Evolutionary conservation across 2,888 invertebrate species (phyloP).

Genomic region (Caenorhabditis sulstoni): DNA sequence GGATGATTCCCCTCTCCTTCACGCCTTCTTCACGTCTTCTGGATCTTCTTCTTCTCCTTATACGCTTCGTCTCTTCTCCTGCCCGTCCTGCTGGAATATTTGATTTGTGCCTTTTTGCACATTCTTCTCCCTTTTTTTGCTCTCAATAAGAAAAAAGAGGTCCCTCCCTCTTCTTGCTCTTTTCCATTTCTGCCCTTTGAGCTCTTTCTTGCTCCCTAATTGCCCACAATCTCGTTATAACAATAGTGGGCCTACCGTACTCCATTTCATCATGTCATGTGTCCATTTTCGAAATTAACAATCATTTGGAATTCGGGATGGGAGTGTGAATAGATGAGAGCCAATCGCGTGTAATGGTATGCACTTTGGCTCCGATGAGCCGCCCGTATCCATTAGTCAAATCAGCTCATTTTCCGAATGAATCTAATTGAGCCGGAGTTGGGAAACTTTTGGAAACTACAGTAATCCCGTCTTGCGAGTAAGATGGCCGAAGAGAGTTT

Average conservation of each 20-base stretch:
- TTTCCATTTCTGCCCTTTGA: slow-evolving; percentile 4
- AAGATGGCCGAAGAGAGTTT: too few species aligned
- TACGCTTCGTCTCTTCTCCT: slow-evolving; percentile 1
- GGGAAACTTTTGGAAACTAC: too few species aligned
- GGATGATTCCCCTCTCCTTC: slow-evolving; percentile 9
- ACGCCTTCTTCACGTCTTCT: not conserved
- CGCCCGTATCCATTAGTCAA: too few species aligned
- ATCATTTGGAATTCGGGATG: not conserved
- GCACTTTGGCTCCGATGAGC: slow-evolving; percentile 25
- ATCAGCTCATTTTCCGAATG: not conserved
- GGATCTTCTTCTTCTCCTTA: slow-evolving; percentile 16
- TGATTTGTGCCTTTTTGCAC: slow-evolving; percentile 54
- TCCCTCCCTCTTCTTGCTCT: not conserved
- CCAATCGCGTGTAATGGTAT: slow-evolving; percentile 43
- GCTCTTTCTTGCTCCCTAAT: slow-evolving; percentile 8
- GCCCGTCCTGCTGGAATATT: slow-evolving; percentile 44
- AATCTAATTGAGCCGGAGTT: too few species aligned
- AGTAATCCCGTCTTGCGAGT: too few species aligned
- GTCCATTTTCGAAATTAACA: slow-evolving; percentile 44
- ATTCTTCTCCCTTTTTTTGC: slow-evolving; percentile 29
- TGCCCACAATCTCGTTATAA: slow-evolving; percentile 21
- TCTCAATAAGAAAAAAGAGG: slow-evolving; percentile 14
- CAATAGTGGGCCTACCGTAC: slow-evolving; percentile 36
- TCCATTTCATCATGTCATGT: not conserved
- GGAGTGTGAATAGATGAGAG: not conserved